Base-by-base conservation (phyloP, 2,888 invertebrate genomes). In the Lagria hirta region DNA sequence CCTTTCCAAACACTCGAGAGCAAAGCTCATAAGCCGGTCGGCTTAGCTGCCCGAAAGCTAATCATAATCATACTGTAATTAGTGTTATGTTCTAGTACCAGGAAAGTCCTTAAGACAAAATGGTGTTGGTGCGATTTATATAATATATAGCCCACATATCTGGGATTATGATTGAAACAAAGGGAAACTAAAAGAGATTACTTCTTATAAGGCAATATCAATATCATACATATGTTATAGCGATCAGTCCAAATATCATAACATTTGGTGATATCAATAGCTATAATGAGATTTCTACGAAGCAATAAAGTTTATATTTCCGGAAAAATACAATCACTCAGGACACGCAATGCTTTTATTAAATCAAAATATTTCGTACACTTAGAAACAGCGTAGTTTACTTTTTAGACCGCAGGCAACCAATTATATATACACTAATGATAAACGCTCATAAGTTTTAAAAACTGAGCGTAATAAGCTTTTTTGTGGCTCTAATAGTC, bases 31-130 rank as follows among this genome's bases (percentile, higher is more conserved):
- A 69, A 69, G 69, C 69, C 60, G 62, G 55, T 55, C 61, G 58
- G 68, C 64, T 69, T 69, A 69, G 65, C 66, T 62, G 64, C 63
- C 68, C 67, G 62, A 68, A 68, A 69, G 69, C 69, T 71, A 71
- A 71, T 71, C 71, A 69, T 71, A 71, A 71, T 70, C 68, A 68
- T 66, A 59, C 61, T 58, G 69, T 70, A 71, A 71, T 71, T 71
- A 70, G 65, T 62, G 64, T 43, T 29, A 22, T 29, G 41, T 29
- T 15, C 16, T 43, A 36, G 13, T 38, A 38, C 32, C 33, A 38
- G 26, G 18, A n/a, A 24, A 41, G n/a, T n/a, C 22, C 30, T 38
- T 30, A 14, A 7, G 21, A 11, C 29, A 36, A 43, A 38, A 43
- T n/a, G n/a, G n/a, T n/a, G n/a, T n/a, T n/a, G n/a, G n/a, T n/a